Evolutionary conservation across 2,797 vertebrate species (phyloP).

Genomic region (Limnodromus scolopaceus): DNA sequence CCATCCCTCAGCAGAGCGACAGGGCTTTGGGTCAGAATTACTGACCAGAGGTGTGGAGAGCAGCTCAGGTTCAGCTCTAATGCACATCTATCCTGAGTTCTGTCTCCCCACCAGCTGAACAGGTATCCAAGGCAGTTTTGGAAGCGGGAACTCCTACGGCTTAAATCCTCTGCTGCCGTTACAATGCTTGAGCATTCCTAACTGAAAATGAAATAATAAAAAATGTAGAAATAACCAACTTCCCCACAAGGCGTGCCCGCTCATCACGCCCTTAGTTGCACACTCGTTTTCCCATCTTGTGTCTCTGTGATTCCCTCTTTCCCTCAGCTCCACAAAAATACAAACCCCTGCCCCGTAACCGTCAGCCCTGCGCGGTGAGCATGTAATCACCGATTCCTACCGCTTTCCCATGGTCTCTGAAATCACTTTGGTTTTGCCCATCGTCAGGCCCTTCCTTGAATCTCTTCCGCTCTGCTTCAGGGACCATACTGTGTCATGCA

Average conservation of each 20-base stretch:
- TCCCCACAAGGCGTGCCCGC: no score
- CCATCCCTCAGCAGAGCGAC: neutral
- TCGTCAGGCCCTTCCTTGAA: neutral
- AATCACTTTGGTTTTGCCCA: neutral
- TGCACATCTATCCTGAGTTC: neutral
- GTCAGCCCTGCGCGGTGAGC: neutral
- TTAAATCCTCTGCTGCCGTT: neutral
- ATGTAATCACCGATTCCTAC: neutral
- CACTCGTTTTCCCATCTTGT: fast-evolving
- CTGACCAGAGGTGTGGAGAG: neutral
- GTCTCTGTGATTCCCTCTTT: neutral
- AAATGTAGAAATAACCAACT: neutral
- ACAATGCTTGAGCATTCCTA: neutral
- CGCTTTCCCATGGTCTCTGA: neutral
- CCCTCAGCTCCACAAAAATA: neutral
- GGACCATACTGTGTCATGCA: neutral
- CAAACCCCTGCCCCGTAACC: neutral
- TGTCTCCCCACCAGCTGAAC: neutral
- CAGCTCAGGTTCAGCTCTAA: neutral
- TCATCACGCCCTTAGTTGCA: neutral
- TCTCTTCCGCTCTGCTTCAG: neutral
- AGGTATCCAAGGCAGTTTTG: neutral
- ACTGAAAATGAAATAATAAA: neutral
- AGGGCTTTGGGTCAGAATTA: neutral
- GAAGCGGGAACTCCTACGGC: neutral